Percentiles rank a stretch among this genome's conserved stretches.
phyloP scores from a whole-genome alignment of 2,888 invertebrate species.

The Xestobium rufovillosum region DNA sequence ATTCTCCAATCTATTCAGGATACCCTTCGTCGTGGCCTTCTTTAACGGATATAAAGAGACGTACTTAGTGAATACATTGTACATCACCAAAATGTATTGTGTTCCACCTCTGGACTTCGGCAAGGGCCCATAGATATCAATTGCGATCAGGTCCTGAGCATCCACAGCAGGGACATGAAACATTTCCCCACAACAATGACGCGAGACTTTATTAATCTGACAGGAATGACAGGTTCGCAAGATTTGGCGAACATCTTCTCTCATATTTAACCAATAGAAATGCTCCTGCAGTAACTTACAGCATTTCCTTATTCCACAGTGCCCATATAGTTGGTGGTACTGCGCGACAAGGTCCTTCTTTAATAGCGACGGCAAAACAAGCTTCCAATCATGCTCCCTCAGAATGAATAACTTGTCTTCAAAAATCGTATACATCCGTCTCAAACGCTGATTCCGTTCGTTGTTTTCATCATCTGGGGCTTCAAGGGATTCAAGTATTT shows the following conservation, averaged over 20 bases:
- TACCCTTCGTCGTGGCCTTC: constrained; percentile 12
- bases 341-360: not conserved
- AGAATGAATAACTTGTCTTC: too few relatives aligned
- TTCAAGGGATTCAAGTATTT: too few relatives aligned
- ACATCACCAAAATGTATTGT: constrained; percentile 14
- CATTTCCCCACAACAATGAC: constrained; percentile 1
- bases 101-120: constrained; percentile 9
- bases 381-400: too few relatives aligned
- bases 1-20: constrained; percentile 6
- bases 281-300: constrained; percentile 8
- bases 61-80: constrained; percentile 18
- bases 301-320: constrained; percentile 15
- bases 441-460: too few relatives aligned
- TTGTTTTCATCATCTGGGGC: too few relatives aligned
- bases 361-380: not conserved
- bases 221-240: constrained; percentile 6
- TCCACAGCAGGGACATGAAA: not conserved
- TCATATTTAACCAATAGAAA: constrained; percentile 9
- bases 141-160: constrained; percentile 9
- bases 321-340: constrained; percentile 11
- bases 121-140: constrained; percentile 18
- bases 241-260: not conserved
- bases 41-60: constrained; percentile 14
- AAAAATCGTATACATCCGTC: too few relatives aligned
- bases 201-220: constrained; percentile 7